phyloP scores from a whole-genome alignment of 2,113 vertebrate genomes.

The Gulo gulo region DNA sequence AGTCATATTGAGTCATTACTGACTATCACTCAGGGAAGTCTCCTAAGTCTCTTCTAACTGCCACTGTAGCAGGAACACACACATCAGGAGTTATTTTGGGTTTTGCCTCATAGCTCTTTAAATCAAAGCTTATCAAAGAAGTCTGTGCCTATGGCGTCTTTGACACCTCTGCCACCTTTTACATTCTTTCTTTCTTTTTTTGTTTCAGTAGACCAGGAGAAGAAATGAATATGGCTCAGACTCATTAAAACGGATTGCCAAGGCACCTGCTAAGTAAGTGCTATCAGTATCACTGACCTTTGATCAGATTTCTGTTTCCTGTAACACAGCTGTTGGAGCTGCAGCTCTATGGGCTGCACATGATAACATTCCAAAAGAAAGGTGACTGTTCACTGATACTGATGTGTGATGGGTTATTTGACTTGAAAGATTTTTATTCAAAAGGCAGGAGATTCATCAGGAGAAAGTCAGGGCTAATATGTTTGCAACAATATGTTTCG shows the following conservation, averaged over 20 bases:
- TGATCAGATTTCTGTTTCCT: conserved; percentile 66
- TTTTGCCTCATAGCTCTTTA: conserved; percentile 57
- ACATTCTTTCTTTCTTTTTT: not conserved
- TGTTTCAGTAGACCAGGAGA: not conserved
- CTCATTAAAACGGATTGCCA: conserved; percentile 67
- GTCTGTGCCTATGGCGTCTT: conserved; percentile 24
- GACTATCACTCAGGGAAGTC: not conserved
- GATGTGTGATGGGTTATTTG: not conserved
- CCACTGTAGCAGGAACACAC: not conserved
- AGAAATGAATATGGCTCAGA: conserved; percentile 41
- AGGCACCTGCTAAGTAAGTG: conserved; percentile 65
- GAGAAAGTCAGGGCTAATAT: not conserved
- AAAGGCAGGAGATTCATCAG: not conserved
- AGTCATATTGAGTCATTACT: not conserved
- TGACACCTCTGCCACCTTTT: not conserved
- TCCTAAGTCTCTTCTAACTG: not conserved
- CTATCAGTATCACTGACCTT: conserved; percentile 66
- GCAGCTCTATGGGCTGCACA: conserved; percentile 11
- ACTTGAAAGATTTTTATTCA: conserved; percentile 58
- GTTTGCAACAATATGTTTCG: not conserved
- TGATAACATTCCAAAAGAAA: conserved; percentile 31
- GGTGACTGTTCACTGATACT: conserved; percentile 17
- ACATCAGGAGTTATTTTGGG: conserved; percentile 61
- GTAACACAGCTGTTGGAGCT: not conserved
- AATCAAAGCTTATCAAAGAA: conserved; percentile 55